Conservation (phyloP, 1,140 invertebrate species). For the Magallana ariakensis region DNA sequence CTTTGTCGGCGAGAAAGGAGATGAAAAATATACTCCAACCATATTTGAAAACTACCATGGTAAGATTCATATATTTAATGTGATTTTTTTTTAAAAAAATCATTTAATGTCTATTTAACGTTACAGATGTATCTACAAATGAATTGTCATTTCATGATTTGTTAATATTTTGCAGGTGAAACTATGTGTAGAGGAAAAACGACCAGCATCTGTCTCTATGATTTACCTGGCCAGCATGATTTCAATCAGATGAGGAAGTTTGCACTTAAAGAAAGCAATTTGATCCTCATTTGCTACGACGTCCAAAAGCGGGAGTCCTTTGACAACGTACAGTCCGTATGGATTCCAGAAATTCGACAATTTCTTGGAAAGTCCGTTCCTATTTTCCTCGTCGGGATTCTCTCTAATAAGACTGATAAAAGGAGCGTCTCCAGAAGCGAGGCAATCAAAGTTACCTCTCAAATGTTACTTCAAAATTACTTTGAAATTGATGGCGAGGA, state of each 20-base stretch:
- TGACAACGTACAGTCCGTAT: not conserved
- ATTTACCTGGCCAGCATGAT: constrained; percentile 4
- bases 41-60: constrained; percentile 25
- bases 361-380: constrained; percentile 8
- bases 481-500: not conserved
- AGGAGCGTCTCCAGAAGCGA: constrained; percentile 9
- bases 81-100: not conserved
- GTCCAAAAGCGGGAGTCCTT: constrained; percentile 3
- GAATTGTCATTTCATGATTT: not conserved
- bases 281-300: constrained; percentile 16
- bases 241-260: constrained; percentile 9
- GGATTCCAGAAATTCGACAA: constrained; percentile 29
- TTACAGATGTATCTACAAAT: not conserved
- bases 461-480: not conserved
- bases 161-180: not conserved
- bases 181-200: not conserved
- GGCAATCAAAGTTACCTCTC: constrained; percentile 7
- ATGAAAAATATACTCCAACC: constrained; percentile 11
- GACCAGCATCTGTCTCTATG: not conserved
- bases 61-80: not conserved
- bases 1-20: not conserved
- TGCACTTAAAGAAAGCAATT: not conserved
- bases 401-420: not conserved
- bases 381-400: constrained; percentile 3
- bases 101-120: no score